Evolutionary conservation across 1,140 invertebrate species (phyloP), one percentile per base, ranked within the genome.

Genomic region (Drosophila lowei): DNA sequence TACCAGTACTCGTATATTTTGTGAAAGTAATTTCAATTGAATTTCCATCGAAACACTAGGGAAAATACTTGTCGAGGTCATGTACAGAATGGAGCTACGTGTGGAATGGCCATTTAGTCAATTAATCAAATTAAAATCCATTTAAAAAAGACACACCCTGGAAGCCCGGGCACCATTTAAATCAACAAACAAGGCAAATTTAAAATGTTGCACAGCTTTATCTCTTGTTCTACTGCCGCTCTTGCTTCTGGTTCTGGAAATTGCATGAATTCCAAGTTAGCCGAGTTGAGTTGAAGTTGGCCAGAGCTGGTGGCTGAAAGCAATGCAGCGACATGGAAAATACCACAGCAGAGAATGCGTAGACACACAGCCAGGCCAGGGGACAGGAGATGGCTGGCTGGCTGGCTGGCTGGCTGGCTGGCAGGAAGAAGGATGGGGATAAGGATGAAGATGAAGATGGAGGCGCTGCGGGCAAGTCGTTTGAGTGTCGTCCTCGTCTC

Each of bases 321-420:
- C 79, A 67, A 85, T 84, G 79, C 80, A 86, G 55, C 81, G 81
- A 85, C 77, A 86, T 86, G 67, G 77, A 86, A 85, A 77, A 80
- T 84, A 81, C 81, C 80, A 85, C 81, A 86, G 66, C 64, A 81
- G 57, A 63, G 64, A 83, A 70, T 80, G 55, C 68, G 68, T 49
- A 44, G 67, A 58, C 47, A 70, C 53, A 28, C 64, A 58, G 28
- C 25, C 41, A 28, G 34, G 16, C 16, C 5, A 16, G 8, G 34
- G 16, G 60, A 58, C 53, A 44, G 43, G 43, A 44, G n/a, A 15
- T 44, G n/a, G 23, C 23, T 25, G 23, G 23, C 23, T 23, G 21
- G 2, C 2, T 23, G 21, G 21, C 21, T 25, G 23, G 23, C 23
- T 25, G 3, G 25, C 21, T 23, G 66, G 44, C 67, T 44, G 43